Conservation (phyloP, 2,113 vertebrate genomes). For the Cheilinus undulatus region DNA sequence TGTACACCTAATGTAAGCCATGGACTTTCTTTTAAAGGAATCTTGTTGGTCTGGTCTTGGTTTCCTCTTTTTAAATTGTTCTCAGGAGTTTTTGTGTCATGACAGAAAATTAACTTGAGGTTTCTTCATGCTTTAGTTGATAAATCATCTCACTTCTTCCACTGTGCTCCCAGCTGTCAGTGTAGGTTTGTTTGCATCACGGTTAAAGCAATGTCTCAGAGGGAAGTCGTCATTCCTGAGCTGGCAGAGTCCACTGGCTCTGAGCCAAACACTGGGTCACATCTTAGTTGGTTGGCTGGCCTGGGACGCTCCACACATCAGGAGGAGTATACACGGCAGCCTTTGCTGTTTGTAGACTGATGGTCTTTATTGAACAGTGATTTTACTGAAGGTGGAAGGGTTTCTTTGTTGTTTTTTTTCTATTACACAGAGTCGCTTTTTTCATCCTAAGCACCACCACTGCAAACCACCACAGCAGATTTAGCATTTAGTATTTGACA, state of each 20-base stretch:
- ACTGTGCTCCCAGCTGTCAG: constrained; percentile 6
- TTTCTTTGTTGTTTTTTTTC: not conserved
- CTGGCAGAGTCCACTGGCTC: constrained; percentile 25
- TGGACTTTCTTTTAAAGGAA: too few species aligned
- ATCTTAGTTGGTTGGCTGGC: not conserved
- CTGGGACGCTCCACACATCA: constrained; percentile 39
- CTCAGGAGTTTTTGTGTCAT: too few species aligned
- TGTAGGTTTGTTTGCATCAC: constrained; percentile 6
- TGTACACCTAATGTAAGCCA: too few species aligned
- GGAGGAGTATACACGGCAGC: constrained; percentile 9
- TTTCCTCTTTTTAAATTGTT: too few species aligned
- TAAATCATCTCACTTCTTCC: not conserved
- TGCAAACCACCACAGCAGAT: too few species aligned
- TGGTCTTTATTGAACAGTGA: constrained; percentile 40
- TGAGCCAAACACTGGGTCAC: constrained; percentile 13
- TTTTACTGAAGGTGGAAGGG: constrained; percentile 37
- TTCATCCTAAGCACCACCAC: constrained; percentile 50
- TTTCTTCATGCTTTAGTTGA: not conserved
- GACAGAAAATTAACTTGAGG: not conserved
- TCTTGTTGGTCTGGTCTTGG: too few species aligned
- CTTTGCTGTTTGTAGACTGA: constrained; percentile 17
- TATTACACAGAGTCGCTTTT: constrained; percentile 5
- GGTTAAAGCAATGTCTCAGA: not conserved
- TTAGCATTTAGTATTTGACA: too few species aligned
- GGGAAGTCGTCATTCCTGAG: constrained; percentile 20